Base-by-base conservation (phyloP, 2,797 vertebrate species). In the Myiothlypis coronata region DNA sequence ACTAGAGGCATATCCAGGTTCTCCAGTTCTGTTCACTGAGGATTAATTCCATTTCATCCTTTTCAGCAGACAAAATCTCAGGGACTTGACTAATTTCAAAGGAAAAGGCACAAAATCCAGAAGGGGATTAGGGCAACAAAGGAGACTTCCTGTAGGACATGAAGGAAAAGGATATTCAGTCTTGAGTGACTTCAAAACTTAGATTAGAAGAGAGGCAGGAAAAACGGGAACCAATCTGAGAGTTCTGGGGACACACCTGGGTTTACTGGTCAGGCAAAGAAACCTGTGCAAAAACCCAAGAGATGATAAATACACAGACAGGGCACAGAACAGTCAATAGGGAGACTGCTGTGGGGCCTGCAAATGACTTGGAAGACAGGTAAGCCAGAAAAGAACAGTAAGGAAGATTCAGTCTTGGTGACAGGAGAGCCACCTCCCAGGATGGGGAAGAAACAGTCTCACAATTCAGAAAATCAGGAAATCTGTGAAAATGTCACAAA, bases 311-410 rank as follows among this genome's bases (percentile, higher is more conserved):
- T 16, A 41, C 0, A 7, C 13, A 70, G 19, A n/a, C 0, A 32
- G 19, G 49, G 24, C 30, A 50, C 0, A 0, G 16, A 59, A 67
- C 4, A 60, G 39, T 43, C 44, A 68, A 11, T 1, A 63, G 11
- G 4, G 8, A 85, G 14, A 47, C 21, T 19, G 9, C 44, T 30
- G 27, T 43, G 35, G 16, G 23, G 53, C 76, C 49, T 46, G 21
- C 35, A 88, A 83, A 85, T 22, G 52, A 64, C 55, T 0, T 44
- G 19, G 72, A 83, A 72, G 61, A 64, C 13, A 76, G 19, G 27
- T 30, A 50, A 90, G 24, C 5, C 21, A 57, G 35, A 68, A 81
- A 87, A 67, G 13, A 16, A 46, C 20, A 78, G 26, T 6, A 20
- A 79, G 67, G 24, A 87, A 85, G 16, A 63, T 22, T 24, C 12